Base-by-base conservation (phyloP, 2,888 invertebrate species). In the Plagodis dolabraria region DNA sequence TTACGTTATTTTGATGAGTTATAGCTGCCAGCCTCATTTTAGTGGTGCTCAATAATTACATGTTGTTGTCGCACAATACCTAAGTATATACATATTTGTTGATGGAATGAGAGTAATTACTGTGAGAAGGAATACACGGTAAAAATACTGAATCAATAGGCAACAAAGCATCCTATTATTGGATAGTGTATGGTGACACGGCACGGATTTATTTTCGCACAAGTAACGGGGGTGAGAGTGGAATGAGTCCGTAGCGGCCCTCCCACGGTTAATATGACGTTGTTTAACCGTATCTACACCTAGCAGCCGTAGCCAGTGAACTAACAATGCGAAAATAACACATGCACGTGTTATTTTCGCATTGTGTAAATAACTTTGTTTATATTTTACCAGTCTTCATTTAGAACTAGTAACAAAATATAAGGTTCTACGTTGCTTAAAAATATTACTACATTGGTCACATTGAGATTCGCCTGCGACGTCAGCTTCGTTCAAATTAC, bases 181-280 rank as follows among this genome's bases (percentile, higher is more conserved):
- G 44, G 34, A 22, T 12, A 34, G 2, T 48, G 22, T 11, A 34
- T 48, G 45, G 40, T 48, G 44, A 53, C 53, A 53, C 42, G 42
- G 35, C 49, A 64, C 50, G 48, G 54, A 57, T 64, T 51, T 49
- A 35, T 56, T 56, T 59, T 51, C 65, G 53, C 61, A 60, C 57
- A 64, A 67, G 56, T 74, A 75, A 76, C 76, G 65, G 71, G 67
- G 54, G 66, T 57, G 63, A 62, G 47, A 57, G 65, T 68, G 61
- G 65, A 70, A 70, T 65, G 60, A 66, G 66, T 67, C 65, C 57
- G 65, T 63, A 63, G 60, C 65, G 59, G 49, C 68, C 68, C 63
- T 81, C 77, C 65, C 79, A 80, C 77, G 79, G 73, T 77, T 69
- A 68, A 65, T 76, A 63, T 76, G 70, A 73, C 72, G 72, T 54